These are phyloP conservation scores for Numenius phaeopus DNA, from an alignment of 2,797 vertebrate species.

Conservation along the genomic window DNA sequence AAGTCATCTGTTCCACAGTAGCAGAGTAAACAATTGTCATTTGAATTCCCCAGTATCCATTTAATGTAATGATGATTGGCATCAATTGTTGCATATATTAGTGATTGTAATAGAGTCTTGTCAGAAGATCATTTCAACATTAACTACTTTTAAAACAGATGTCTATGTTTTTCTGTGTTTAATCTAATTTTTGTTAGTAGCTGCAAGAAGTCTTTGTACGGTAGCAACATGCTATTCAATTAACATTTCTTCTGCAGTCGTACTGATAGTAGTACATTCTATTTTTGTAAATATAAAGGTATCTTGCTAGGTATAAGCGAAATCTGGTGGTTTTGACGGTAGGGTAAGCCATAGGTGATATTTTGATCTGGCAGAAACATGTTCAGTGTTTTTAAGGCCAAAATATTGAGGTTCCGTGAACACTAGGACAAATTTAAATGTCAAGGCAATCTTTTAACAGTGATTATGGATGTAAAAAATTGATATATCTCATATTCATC, in stretches of 20 bases:
- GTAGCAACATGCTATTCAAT: not conserved
- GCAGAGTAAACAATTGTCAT: not conserved
- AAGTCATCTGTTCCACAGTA: not conserved
- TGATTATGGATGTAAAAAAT: not conserved
- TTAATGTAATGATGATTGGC: not conserved
- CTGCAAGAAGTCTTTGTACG: not conserved
- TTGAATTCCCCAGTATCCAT: not conserved
- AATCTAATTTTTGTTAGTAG: slow-evolving; percentile 1
- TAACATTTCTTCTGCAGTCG: not conserved
- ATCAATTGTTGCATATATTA: not conserved
- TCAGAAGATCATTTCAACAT: not conserved
- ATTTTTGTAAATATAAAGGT: not conserved
- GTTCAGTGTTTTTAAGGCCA: not conserved
- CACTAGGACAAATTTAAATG: not conserved
- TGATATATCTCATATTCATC: not conserved
- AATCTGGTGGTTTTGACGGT: not conserved
- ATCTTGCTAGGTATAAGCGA: not conserved
- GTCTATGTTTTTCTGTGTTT: not conserved
- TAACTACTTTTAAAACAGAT: not conserved
- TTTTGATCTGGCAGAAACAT: not conserved
- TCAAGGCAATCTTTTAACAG: not conserved
- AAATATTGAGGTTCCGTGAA: not conserved
- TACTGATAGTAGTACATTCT: not conserved
- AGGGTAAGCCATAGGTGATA: not conserved
- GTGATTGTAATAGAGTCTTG: not conserved